Conservation (phyloP, 2,888 invertebrate genomes). For the Notodonta ziczac region DNA sequence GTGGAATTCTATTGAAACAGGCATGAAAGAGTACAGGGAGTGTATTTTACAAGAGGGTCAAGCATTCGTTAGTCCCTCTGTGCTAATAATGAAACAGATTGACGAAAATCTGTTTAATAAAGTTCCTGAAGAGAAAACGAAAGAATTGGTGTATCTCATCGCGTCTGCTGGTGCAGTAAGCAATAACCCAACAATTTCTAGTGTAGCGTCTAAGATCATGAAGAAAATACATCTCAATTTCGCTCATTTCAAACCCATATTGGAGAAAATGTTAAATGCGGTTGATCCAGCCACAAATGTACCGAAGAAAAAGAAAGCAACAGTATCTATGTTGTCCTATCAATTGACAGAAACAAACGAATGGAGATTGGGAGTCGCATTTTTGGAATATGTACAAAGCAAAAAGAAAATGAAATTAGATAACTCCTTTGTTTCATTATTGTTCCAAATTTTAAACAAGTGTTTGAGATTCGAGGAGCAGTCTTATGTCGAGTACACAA, state of each 20-base stretch:
- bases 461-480: slow-evolving; percentile 93
- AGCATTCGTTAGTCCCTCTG: slow-evolving; percentile 66
- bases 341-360: slow-evolving; percentile 86
- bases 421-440: slow-evolving; percentile 87
- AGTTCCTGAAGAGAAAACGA: slow-evolving; percentile 73
- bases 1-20: slow-evolving; percentile 84
- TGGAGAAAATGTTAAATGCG: slow-evolving; percentile 85
- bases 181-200: slow-evolving; percentile 85
- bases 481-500: slow-evolving; percentile 93
- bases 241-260: slow-evolving; percentile 82
- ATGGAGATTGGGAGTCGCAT: slow-evolving; percentile 92
- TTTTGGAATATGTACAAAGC: slow-evolving; percentile 93
- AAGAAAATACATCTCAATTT: slow-evolving; percentile 88
- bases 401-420: slow-evolving; percentile 91
- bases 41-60: slow-evolving; percentile 67
- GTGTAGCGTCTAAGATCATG: slow-evolving; percentile 86
- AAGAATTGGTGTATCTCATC: slow-evolving; percentile 79
- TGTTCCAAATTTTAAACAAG: slow-evolving; percentile 92
- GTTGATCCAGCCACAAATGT: slow-evolving; percentile 64
- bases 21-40: slow-evolving; percentile 81
- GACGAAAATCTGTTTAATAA: slow-evolving; percentile 81
- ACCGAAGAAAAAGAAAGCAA: slow-evolving; percentile 71
- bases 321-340: slow-evolving; percentile 78
- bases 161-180: slow-evolving; percentile 83
- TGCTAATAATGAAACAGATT: slow-evolving; percentile 84